Evolutionary conservation across 2,797 vertebrate species (phyloP).

Genomic region (Diplodus puntazzo): DNA sequence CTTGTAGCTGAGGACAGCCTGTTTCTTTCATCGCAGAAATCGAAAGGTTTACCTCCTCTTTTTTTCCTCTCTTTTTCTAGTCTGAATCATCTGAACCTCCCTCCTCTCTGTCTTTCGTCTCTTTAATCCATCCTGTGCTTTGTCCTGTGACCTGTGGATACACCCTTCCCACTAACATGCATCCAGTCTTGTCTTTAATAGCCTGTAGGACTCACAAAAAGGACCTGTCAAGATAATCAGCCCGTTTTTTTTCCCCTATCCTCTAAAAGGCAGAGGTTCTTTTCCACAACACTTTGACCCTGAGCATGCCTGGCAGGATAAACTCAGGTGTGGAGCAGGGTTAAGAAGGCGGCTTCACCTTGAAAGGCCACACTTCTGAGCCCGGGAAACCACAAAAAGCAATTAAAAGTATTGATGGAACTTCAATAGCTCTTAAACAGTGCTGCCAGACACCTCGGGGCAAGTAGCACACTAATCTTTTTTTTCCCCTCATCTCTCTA

Average conservation of each 20-base stretch:
- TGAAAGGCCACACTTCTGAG: conserved; percentile 76
- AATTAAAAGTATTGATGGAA: conserved; percentile 86
- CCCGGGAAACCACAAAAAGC: conserved; percentile 79
- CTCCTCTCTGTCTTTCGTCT: conserved; percentile 2
- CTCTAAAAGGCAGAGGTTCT: conserved; percentile 54
- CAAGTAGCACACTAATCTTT: conserved; percentile 71
- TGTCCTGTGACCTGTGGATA: conserved; percentile 47
- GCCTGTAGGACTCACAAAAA: conserved; percentile 49
- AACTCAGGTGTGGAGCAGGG: conserved; percentile 59
- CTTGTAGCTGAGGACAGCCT: conserved; percentile 8
- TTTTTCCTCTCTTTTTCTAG: background rate
- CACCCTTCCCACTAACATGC: conserved; percentile 52
- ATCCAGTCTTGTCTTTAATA: conserved; percentile 49
- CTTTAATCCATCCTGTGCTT: conserved; percentile 40
- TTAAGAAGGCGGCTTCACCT: conserved; percentile 78
- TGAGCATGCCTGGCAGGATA: conserved; percentile 67
- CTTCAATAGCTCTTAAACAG: conserved; percentile 84
- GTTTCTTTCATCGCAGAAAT: conserved; percentile 26
- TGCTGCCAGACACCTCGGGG: conserved; percentile 78
- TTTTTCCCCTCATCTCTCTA: conserved; percentile 20
- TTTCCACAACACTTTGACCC: conserved; percentile 75
- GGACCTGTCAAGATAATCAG: conserved; percentile 60
- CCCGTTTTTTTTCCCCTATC: conserved; percentile 29
- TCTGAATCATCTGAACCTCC: background rate
- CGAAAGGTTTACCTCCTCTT: conserved; percentile 12